Evolutionary conservation across 2,797 vertebrate genomes (phyloP), one percentile per base, ranked within the genome.

Genomic region (Peromyscus nudipes): DNA sequence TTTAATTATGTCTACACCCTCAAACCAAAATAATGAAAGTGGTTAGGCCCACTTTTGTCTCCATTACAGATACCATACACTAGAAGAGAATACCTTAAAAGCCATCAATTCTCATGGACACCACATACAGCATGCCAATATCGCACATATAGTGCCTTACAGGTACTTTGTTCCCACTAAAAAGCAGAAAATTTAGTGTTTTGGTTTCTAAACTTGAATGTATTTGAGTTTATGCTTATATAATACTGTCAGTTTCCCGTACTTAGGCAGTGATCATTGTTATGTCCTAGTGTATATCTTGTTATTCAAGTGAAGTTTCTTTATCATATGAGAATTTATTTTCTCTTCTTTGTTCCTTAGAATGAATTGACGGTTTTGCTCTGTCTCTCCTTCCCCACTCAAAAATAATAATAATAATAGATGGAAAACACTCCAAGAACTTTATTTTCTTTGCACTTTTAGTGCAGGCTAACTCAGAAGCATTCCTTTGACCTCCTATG

Each of bases 21-120:
- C 9, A 85, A 92, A 91, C 9, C 27, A 84, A 96, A 71, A 95
- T 80, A 80, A 84, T 91, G 46, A 88, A 91, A 93, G 77, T 84
- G 16, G 8, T 37, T 37, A 46, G 6, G 80, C 5, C 13, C 89
- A 46, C 77, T 43, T 91, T 86, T 92, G 55, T 89, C 27, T 64
- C 62, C 91, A 64, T 19, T 95, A 55, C 31, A 77, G 10, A 29
- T 91, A 14, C 49, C 14, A 60, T 52, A 29, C 86, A 7, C 55
- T 81, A 52, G 49, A 23, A 57, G 14, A 94, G 16, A 69, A 69
- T 91, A 17, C 31, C 7, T 34, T 80, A 52, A 85, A 83, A 64
- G 52, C 6, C 29, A 86, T 80, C 49, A 76, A 29, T 93, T 94
- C 17, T 64, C 46, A 57, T 29, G 29, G 16, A 94, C 29, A 6